These are phyloP conservation scores for Zaprionus ornatus DNA, from an alignment of 1,140 invertebrate genomes.

Conservation along the genomic window DNA sequence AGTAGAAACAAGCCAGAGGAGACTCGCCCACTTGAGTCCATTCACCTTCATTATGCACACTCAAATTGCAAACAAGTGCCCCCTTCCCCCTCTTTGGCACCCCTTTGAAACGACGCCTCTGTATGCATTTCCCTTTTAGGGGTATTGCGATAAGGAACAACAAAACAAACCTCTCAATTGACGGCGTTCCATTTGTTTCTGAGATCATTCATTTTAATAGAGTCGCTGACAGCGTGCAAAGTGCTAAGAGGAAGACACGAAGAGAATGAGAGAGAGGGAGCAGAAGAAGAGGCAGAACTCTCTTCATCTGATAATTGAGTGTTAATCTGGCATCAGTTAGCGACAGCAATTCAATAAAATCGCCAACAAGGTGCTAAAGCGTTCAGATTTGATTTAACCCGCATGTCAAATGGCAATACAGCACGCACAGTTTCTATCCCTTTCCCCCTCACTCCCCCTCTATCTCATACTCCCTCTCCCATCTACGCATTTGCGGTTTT, in stretches of 20 bases:
- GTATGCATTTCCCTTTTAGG: conserved; percentile 14
- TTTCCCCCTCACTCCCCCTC: not conserved
- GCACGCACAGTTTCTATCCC: conserved; percentile 41
- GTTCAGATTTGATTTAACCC: conserved; percentile 34
- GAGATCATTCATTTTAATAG: conserved; percentile 53
- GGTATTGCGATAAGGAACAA: conserved; percentile 22
- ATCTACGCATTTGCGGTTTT: conserved; percentile 18
- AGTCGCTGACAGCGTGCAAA: conserved; percentile 18
- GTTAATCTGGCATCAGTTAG: conserved; percentile 63
- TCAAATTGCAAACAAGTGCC: conserved; percentile 1
- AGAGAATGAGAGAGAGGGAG: not conserved
- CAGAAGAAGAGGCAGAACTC: not conserved
- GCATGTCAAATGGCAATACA: conserved; percentile 51
- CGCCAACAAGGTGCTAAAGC: conserved; percentile 47
- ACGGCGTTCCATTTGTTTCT: conserved; percentile 35
- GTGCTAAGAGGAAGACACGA: not conserved
- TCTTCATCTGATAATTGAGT: conserved; percentile 21
- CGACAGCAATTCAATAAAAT: conserved; percentile 67
- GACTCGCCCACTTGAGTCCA: conserved; percentile 32
- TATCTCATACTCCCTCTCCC: no score
- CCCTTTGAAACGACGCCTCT: not conserved
- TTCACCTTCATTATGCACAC: conserved; percentile 47
- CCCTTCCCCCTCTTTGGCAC: not conserved
- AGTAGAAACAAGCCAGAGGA: not conserved
- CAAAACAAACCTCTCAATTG: conserved; percentile 39